Evolutionary conservation across 2,113 vertebrate genomes (phyloP), one percentile per base, ranked within the genome.

Genomic region (Tenebrosternarchus preto): DNA sequence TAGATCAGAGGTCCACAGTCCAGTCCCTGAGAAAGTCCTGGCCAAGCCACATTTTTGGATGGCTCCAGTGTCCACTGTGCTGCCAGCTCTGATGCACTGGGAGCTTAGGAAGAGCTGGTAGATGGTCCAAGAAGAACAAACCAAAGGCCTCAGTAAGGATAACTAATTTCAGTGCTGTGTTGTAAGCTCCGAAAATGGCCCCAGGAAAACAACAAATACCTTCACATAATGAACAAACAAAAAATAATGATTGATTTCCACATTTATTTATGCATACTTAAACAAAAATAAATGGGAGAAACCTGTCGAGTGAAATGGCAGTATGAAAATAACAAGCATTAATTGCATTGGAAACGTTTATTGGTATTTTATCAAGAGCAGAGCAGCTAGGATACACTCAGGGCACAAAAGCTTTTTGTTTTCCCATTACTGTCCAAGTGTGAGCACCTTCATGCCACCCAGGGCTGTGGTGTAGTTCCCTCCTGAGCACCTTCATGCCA

Each of bases 1-100:
- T 72, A 77, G 29, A 73, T 77, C 39, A 84, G 29, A 77, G 68
- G 59, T 53, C 24, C 60, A 29, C 43, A 3, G 24, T 63, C 25
- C 25, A 31, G 70, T 55, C 50, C 55, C n/a, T 39, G 4, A 4
- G 43, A 56, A 67, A 59, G 3, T 36, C 5, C 16, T 5, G 29
- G 57, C 46, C 39, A 72, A 36, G 57, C 33, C 19, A 46, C 43
- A 1, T 3, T 11, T 68, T 24, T 61, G 4, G 53, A 63, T 20
- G 15, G 33, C 19, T 24, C 29, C 27, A 36, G 43, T 27, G 22
- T 69, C 20, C 57, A 15, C 3, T 24, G 15, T 0, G 1, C 43
- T 25, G 27, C 46, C 43, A 36, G 27, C 46, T 24, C 46, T 22
- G 22, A 11, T 22, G 7, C 9, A 9, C 15, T 24, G 29, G 29